Evolutionary conservation across 2,797 vertebrate species (phyloP), one percentile per base, ranked within the genome.

Genomic region (Brachymystax lenok): DNA sequence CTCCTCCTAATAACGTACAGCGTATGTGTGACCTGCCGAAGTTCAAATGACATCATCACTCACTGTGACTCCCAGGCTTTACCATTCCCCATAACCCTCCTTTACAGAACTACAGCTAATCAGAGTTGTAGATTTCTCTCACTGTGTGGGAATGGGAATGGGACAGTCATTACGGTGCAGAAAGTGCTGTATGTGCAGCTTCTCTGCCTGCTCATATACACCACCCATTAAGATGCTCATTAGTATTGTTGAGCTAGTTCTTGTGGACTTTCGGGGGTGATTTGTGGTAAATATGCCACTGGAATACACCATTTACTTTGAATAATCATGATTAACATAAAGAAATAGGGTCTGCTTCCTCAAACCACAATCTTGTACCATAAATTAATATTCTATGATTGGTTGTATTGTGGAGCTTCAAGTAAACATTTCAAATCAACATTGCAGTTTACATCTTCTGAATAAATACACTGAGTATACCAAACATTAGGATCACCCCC

Each of bases 111-210:
- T 78, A 84, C 84, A 82, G 77, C 81, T 85, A 85, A 88, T 88
- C 84, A 83, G 72, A 83, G 82, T 79, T 74, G 33, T 74, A 81
- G 74, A 81, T 90, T 87, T 85, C 83, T 88, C 84, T 83, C 71
- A 78, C 80, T 28, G 83, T 33, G 50, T 24, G 40, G 54, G 28
- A 68, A 27, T 24, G 79, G 77, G 79, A 80, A 85, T 82, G 80
- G 86, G 83, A 79, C 81, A 76, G 82, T 67, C 79, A 85, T 87
- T 82, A 82, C 80, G 78, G 72, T 52, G 67, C 74, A 80, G 71
- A 83, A 88, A 89, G 79, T 89, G 91, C 88, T 91, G 87, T 81
- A 85, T 89, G 83, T 82, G 87, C 83, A 90, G 75, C 72, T 64
- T 59, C 54, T 19, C 77, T 63, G 80, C 76, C 68, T 74, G 80